Base-by-base conservation (phyloP, 2,888 invertebrate species). In the Autographa gamma region DNA sequence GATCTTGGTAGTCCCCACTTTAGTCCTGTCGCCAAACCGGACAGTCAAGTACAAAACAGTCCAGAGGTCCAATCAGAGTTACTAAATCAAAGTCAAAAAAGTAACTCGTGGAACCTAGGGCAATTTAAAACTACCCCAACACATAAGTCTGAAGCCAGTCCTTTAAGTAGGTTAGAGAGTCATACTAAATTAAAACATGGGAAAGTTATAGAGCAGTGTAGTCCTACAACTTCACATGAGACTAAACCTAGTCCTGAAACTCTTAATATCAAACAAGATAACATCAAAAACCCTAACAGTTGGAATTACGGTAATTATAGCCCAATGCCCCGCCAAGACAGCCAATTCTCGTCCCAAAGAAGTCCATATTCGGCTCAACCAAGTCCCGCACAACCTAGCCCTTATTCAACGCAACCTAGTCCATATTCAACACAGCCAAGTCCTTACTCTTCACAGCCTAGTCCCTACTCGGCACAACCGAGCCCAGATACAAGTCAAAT, bases 401-500 rank as follows among this genome's bases (percentile, higher is more conserved):
- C 95, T 0, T 95, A 95, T 71, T 94, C 95, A 3, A 90, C 95
- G 0, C 95, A 95, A 70, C 95, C 94, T 34, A 95, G 95, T 76
- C 93, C 95, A 0, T 95, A 95, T 80, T 95, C 95, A 8, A 88
- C 95, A 3, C 95, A 95, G 68, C 95, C 93, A 25, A 95, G 95
- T 80, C 95, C 95, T 0, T 95, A 95, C 76, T 94, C 95, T n/a
- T 93, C 94, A 7, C 95, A 95, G 77, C 94, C 93, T 63, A 95
- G 95, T 80, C 95, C 95, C 0, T 95, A 94, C 77, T 94, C 94
- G 5, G 95, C 95, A 5, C 95, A 95, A 83, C 95, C 95, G 61
- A 95, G 95, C 69, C 95, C 95, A 25, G 95, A 95, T 79, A 95
- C 95, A 59, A 95, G 95, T 79, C 95, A 95, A 86, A 95, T 95